Evolutionary conservation across 2,888 invertebrate genomes (phyloP), one percentile per base, ranked within the genome.

Genomic region (Calliphora vomitoria): DNA sequence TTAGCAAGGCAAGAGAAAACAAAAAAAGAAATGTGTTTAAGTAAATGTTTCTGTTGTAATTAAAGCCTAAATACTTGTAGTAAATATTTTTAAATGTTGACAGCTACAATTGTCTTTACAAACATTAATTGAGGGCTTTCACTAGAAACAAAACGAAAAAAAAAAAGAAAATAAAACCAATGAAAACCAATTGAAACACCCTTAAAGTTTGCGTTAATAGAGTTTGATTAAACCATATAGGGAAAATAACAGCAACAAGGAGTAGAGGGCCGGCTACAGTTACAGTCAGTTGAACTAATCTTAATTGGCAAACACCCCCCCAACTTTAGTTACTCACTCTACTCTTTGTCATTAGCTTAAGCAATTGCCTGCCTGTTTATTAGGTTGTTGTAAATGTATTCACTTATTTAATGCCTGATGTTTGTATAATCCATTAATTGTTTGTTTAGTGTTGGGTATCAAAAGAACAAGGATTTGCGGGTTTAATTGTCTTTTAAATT

Each of bases 161-260:
- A 44, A 11, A 13, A 15, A 6, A 47, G 0, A 68, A 47, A 20
- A 68, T 13, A 20, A 44, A 47, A 18, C 4, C 11, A 44, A 47
- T 68, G 47, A 66, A 66, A 66, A 66, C 18, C 66, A 66, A 66
- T 66, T 66, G 38, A 25, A 44, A 20, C 47, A 68, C 68, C 47
- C 20, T n/a, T 3, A 50, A 15, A 50, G 50, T 50, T 35, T 35
- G 35, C 4, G 35, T 35, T 35, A 6, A 35, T 35, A 35, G 4
- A 35, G 35, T 35, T 35, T 4, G 35, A 35, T 35, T 35, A 35
- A 35, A 35, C 35, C 35, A 35, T 35, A 35, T 6, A 35, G 6
- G 35, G 35, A 35, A 35, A 35, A 5, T 35, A 35, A 4, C 6
- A 35, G 35, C 35, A 35, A 35, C 35, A 35, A 5, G 4, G 35